Percentiles rank a stretch among this genome's conserved stretches.
phyloP scores from a whole-genome alignment of 2,888 invertebrate species.

The Tortrix viridana region DNA sequence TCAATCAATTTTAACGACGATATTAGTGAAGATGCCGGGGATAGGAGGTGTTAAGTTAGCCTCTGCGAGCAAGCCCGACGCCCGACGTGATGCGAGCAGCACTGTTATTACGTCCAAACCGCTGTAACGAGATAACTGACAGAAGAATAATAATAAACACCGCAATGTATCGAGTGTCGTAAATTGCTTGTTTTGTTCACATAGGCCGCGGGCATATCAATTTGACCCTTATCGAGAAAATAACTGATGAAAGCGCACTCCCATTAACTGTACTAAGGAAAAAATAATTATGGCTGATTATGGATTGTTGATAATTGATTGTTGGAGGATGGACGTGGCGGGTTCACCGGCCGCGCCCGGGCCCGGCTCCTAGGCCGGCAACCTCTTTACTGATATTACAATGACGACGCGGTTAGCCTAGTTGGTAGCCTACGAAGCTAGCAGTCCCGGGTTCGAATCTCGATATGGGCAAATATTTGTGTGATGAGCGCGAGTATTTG shows the following conservation, averaged over 20 bases:
- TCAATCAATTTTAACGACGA: conserved; percentile 1
- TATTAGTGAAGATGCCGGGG: conserved; percentile 13
- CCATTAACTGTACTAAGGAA: conserved; percentile 70
- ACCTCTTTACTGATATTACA: too few relatives aligned
- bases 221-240: conserved; percentile 80
- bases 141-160: conserved; percentile 69
- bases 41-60: conserved; percentile 27
- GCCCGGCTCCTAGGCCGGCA: conserved; percentile 40
- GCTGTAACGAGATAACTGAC: conserved; percentile 64
- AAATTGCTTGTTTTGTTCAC: conserved; percentile 75
- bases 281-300: conserved; percentile 79
- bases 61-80: conserved; percentile 10
- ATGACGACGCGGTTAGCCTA: too few relatives aligned
- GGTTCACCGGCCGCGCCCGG: conserved; percentile 52
- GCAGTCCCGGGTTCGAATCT: too few relatives aligned
- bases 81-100: conserved; percentile 20
- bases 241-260: conserved; percentile 73
- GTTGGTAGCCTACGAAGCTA: too few relatives aligned
- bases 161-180: conserved; percentile 68
- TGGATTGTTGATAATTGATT: conserved; percentile 77
- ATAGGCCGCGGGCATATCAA: conserved; percentile 73
- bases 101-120: conserved; percentile 54
- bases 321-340: conserved; percentile 62
- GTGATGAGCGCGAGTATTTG: too few relatives aligned
- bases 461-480: too few relatives aligned